Conservation (phyloP, 2,888 invertebrate genomes). For the Erpobdella octoculata region DNA sequence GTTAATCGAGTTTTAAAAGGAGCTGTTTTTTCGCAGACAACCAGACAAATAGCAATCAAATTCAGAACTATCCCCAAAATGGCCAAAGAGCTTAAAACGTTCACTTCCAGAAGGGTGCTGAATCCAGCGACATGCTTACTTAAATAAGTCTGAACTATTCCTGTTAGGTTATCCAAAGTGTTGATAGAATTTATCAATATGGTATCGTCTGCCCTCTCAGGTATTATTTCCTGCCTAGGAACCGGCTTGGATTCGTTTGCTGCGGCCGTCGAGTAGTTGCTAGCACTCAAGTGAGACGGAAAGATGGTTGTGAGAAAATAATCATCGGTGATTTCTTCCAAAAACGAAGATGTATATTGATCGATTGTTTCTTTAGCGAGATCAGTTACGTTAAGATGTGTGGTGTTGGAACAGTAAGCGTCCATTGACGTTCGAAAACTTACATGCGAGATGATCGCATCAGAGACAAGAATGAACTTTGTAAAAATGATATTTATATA, state of each 20-base stretch:
- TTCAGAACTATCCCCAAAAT: constrained; percentile 11
- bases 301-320: too few relatives aligned
- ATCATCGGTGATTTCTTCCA: too few relatives aligned
- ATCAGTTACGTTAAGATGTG: too few relatives aligned
- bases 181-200: too few relatives aligned
- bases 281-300: too few relatives aligned
- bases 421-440: too few relatives aligned
- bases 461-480: too few relatives aligned
- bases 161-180: constrained; percentile 5
- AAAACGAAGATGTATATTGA: too few relatives aligned
- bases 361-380: too few relatives aligned
- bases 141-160: constrained; percentile 8
- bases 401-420: too few relatives aligned
- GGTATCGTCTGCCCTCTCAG: neutral
- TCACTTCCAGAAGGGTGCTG: constrained; percentile 8
- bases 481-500: too few relatives aligned
- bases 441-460: too few relatives aligned
- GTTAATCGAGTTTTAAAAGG: neutral
- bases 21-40: constrained; percentile 1
- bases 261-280: neutral
- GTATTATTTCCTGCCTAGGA: neutral
- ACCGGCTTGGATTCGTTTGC: neutral
- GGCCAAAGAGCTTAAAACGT: constrained; percentile 4
- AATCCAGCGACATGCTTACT: neutral
- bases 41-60: neutral